Evolutionary conservation across 2,113 vertebrate genomes (phyloP), one percentile per base, ranked within the genome.

Genomic region (Piaya cayana): DNA sequence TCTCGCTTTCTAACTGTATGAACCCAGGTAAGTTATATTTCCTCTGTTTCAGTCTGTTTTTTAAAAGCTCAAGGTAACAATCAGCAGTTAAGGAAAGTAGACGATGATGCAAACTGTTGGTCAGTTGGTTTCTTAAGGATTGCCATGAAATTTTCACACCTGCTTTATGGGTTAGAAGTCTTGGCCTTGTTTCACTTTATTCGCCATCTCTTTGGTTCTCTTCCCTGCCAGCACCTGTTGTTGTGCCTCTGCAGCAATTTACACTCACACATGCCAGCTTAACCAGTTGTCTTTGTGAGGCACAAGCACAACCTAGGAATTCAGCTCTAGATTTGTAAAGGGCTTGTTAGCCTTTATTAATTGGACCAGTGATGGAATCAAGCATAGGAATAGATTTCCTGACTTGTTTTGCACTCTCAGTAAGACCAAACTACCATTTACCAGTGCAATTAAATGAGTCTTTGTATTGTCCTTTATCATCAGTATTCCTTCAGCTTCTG

Each of bases 221-320:
- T 23, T 13, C 27, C 59, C 20, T 20, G 25, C 27, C 22, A 1
- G 20, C 17, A 2, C 26, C 25, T 2, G 32, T 30, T 14, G 18
- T 26, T 2, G 6, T 19, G n/a, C 9, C 50, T 8, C 56, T 29
- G 50, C 17, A 49, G 79, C 1, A 21, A 6, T 34, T 36, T 29
- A 27, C 18, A 1, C 5, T 2, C 6, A 12, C 30, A 8, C 0
- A 1, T 12, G 26, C 49, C 12, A 8, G 22, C 25, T 37, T 6
- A 8, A 16, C 30, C 52, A 68, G 74, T 37, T 60, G 37, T 22
- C 69, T 22, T 22, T 43, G 27, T 0, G 1, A 37, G 37, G n/a
- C 19, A 8, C 5, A 23, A 1, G 2, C 45, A 9, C 34, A 43
- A 22, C 27, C 45, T 34, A 3, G 60, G 34, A 32, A 4, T 43